Base-by-base conservation (phyloP, 2,113 vertebrate genomes). In the Gasterosteus nipponicus region DNA sequence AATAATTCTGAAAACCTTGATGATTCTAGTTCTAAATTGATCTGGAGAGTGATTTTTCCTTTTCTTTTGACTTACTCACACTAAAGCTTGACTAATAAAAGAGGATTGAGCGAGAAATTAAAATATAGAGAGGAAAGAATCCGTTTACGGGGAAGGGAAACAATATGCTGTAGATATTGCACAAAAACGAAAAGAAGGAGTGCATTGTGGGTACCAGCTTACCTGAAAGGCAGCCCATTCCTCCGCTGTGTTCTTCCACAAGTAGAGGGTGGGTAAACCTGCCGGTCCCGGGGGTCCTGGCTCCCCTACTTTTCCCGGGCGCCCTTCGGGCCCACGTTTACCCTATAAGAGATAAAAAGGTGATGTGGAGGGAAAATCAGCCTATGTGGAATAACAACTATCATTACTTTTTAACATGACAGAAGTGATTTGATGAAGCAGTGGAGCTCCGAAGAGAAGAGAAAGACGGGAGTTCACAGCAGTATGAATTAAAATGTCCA, bases 241-340 rank as follows among this genome's bases (percentile, higher is more conserved):
- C 61, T 97, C 96, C 7, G 75, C 86, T 5, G 96, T 95, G 80
- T 97, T 96, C 81, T 87, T 96, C 96, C 95, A 96, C 57, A 96
- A 92, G 77, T 96, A 82, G 6, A 97, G 31, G 15, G 86, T 92
- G 15, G 96, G 96, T 59, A 95, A 84, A 19, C 96, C 96, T 0
- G 94, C 85, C 4, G 87, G 89, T 35, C 96, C 96, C 1, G 88
- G 87, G 16, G 90, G 92, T 9, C 96, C 96, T 0, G 76, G 89
- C 3, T 89, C 81, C 0, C 96, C 96, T 0, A 39, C 91, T 62
- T 69, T 89, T 0, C 96, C 96, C 0, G 1, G 65, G 38, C 72
- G 78, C 1, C 96, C 96, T 90, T 85, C 35, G 26, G 76, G 77
- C 12, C 96, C 96, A 0, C 80, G 89, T 22, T 81, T 64, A 3